A percentile compares a stretch with the other conserved stretches of the same genome.
phyloP scores from a whole-genome alignment of 1,140 invertebrate species.

The Drosophila dunni region DNA sequence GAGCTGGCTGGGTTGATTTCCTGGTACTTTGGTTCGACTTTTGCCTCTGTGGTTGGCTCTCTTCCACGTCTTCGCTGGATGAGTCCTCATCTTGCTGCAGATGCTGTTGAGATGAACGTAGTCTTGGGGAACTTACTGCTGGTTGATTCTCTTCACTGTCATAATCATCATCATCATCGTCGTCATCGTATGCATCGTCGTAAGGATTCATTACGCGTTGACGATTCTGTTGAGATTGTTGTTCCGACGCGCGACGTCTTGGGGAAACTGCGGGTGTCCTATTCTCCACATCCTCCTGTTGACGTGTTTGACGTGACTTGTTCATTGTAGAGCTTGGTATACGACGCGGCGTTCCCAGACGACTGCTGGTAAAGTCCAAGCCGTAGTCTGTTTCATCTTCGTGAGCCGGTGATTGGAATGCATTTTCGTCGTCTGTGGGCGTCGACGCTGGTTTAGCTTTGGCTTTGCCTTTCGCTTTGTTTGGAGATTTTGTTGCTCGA shows the following conservation, averaged over 20 bases:
- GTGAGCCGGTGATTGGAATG: conserved; percentile 41
- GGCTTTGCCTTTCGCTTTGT: conserved; percentile 6
- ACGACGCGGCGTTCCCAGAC: conserved; percentile 27
- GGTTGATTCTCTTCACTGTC: no score
- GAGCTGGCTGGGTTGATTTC: neutral
- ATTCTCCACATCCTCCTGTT: conserved; percentile 40
- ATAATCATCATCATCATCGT: no score
- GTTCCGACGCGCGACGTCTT: neutral
- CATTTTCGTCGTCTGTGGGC: conserved; percentile 4
- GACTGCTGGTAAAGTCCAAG: conserved; percentile 61
- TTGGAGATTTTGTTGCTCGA: neutral
- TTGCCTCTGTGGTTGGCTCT: conserved; percentile 13
- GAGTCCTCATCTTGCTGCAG: neutral
- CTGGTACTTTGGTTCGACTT: neutral
- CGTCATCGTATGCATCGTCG: no score
- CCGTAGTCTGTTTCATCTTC: conserved; percentile 64
- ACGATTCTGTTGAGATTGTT: neutral
- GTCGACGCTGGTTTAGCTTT: neutral
- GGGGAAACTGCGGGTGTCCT: neutral
- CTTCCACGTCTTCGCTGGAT: conserved; percentile 33
- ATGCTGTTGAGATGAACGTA: no score
- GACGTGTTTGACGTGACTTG: neutral
- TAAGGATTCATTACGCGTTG: no score
- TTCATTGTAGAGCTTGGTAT: conserved; percentile 44
- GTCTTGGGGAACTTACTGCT: no score